These are phyloP conservation scores for Lasioglossum leucozonium DNA, from an alignment of 2,888 invertebrate species.

Conservation along the genomic window DNA sequence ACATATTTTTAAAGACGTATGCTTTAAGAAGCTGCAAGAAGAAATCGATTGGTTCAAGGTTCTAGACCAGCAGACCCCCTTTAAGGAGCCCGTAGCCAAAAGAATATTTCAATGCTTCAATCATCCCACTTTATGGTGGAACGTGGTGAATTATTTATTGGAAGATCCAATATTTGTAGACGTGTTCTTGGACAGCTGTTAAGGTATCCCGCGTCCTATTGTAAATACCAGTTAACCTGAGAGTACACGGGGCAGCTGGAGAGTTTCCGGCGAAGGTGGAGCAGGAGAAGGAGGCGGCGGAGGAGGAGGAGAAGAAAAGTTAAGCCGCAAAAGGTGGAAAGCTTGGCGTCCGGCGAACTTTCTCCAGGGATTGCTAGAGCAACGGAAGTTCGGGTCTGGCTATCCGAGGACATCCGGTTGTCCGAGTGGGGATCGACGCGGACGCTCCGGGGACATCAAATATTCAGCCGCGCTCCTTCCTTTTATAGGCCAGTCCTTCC, in stretches of 20 bases:
- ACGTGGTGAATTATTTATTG: neutral
- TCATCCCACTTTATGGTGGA: neutral
- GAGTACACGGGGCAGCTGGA: neutral
- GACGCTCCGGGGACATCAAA: slow-evolving; percentile 60
- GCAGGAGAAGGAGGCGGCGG: neutral
- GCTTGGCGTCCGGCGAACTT: slow-evolving; percentile 39
- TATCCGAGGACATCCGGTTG: slow-evolving; percentile 37
- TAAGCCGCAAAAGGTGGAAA: slow-evolving; percentile 23
- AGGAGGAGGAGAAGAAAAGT: neutral
- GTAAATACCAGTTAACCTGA: neutral
- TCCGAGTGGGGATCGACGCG: slow-evolving; percentile 45
- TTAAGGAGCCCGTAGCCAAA: neutral
- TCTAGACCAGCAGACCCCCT: neutral
- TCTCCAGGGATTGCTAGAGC: slow-evolving; percentile 17
- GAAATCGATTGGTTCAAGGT: neutral
- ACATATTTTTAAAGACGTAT: neutral
- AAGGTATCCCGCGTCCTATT: neutral
- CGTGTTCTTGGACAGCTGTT: neutral
- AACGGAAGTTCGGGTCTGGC: slow-evolving; percentile 33
- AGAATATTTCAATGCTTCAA: slow-evolving; percentile 5
- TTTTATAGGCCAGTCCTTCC: slow-evolving; percentile 50
- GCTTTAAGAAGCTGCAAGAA: too few relatives aligned
- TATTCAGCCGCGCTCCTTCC: slow-evolving; percentile 55
- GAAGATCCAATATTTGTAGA: neutral
- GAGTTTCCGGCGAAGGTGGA: neutral